Base-by-base conservation (phyloP, 2,113 vertebrate species). In the Pollimyrus isidori region DNA sequence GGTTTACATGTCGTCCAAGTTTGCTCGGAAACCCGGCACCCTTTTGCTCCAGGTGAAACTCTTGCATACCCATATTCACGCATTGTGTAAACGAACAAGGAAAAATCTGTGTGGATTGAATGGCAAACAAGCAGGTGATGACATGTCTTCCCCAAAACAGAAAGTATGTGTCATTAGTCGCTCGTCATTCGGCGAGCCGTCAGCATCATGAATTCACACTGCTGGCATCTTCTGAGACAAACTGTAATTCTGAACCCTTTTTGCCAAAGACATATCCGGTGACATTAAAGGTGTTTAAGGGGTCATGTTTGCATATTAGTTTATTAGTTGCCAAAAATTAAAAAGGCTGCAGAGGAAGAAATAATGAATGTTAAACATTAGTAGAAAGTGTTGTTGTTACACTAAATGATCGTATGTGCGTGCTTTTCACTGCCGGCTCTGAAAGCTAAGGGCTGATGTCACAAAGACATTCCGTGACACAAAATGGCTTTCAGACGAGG, bases 51-150 rank as follows among this genome's bases (percentile, higher is more conserved):
- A 91, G 95, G 95, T 95, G 91, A 95, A 95, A 93, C 88, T 92
- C 15, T 89, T 92, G 92, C 90, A 15, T 93, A 93, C 94, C 95
- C 93, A 95, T 94, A 93, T 95, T 95, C 93, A 90, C 91, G 92
- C 91, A 93, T 95, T 95, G 95, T 95, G 94, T 94, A 93, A 94
- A 95, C 94, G 91, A 94, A 95, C 95, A 95, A 93, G 94, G 92
- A 94, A 94, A 94, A 93, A 90, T 92, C 93, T 89, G 92, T 89
- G 92, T 48, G 80, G 92, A 94, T 95, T 94, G 94, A 95, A 96
- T 95, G 93, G 94, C 94, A 93, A 94, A 95, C 94, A 95, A 93
- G 93, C 94, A 94, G 93, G 94, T 93, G 95, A 96, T 95, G 94
- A 95, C 94, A 95, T 92, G 93, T 92, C 92, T 92, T 87, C 90